These are phyloP conservation scores for Holocentrus rufus DNA, from an alignment of 2,797 vertebrate species.

Conservation along the genomic window DNA sequence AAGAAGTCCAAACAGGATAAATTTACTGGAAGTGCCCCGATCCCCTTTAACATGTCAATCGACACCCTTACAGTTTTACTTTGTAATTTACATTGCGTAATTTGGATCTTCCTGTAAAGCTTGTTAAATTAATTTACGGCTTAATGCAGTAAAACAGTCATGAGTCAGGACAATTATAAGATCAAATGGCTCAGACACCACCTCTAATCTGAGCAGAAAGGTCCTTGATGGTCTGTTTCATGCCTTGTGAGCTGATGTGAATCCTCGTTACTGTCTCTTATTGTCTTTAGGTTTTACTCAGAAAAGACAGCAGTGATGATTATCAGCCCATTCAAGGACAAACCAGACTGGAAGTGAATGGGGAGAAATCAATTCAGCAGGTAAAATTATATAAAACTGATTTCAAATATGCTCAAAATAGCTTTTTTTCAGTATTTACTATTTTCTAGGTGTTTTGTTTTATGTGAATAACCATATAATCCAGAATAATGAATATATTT, in stretches of 20 bases:
- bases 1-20: neutral
- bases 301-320: conserved; percentile 68
- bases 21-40: no score
- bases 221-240: neutral
- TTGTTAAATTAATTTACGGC: neutral
- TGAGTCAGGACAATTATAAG: no score
- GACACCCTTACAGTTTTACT: no score
- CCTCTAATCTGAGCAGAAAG: no score
- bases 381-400: conserved; percentile 52
- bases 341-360: conserved; percentile 37
- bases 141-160: neutral
- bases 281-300: conserved; percentile 78
- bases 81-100: no score
- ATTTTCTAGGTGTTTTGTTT: no score
- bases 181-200: no score
- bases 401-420: no score
- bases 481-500: no score
- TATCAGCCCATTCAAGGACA: conserved; percentile 44
- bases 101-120: neutral
- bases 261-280: neutral
- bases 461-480: no score
- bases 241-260: neutral
- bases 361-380: conserved; percentile 66
- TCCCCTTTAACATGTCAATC: no score
- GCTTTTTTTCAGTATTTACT: no score